A percentile compares a stretch with the other conserved stretches of the same genome.
Conservation (phyloP, 1,140 invertebrate species). For the Ceratosolen solmsi region DNA sequence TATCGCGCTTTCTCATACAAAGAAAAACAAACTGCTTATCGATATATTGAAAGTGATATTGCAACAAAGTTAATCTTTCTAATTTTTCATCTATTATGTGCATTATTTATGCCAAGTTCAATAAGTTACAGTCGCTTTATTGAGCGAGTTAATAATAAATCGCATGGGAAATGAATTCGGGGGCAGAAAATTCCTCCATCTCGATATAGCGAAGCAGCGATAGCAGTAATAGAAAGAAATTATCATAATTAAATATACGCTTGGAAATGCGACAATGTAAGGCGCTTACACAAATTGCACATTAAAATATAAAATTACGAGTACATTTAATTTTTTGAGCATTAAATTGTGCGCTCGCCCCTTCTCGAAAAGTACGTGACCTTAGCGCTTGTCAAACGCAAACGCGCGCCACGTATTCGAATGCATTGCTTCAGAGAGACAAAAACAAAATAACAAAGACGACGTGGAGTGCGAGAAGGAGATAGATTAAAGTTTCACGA, state of each 20-base stretch:
- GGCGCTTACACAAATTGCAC: no score
- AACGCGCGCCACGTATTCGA: background rate
- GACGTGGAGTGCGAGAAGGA: background rate
- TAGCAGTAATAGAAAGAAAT: background rate
- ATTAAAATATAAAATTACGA: no score
- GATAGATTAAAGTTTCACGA: conserved; percentile 32
- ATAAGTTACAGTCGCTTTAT: no score
- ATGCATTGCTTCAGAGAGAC: background rate
- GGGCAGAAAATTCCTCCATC: background rate
- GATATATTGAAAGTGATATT: no score
- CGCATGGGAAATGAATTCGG: background rate
- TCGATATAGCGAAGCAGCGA: background rate
- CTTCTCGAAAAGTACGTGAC: background rate
- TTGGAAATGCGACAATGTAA: background rate
- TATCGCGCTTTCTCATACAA: no score
- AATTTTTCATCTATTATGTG: no score
- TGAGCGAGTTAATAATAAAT: background rate
- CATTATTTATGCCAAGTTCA: no score
- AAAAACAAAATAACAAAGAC: conserved; percentile 16
- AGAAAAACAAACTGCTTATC: no score
- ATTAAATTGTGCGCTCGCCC: background rate
- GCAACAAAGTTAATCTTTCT: no score
- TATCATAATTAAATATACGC: background rate
- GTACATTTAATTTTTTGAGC: background rate
- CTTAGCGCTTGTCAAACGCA: conserved; percentile 29